Conservation (phyloP, 2,113 vertebrate species). For the Microcebus ravelobensis region DNA sequence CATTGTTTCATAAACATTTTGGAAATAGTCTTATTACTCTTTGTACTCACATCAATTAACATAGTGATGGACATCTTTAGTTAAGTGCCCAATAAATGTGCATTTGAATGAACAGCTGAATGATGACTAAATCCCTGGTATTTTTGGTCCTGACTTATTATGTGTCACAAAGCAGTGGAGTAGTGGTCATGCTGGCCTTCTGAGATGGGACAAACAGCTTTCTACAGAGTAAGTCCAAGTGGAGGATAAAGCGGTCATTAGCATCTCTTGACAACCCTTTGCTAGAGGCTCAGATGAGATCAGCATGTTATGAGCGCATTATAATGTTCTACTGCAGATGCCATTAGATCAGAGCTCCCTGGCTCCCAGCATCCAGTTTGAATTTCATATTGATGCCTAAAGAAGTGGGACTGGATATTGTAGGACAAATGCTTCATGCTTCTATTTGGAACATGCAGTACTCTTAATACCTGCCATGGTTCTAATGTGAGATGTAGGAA, state of each 20-base stretch:
- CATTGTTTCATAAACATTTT: neutral
- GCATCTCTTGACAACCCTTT: conserved; percentile 68
- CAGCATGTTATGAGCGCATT: conserved; percentile 64
- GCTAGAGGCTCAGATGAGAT: conserved; percentile 73
- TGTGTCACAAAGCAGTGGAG: neutral
- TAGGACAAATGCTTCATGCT: conserved; percentile 47
- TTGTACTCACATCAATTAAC: neutral
- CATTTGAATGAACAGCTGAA: neutral
- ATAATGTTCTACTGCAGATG: conserved; percentile 66
- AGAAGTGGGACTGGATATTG: conserved; percentile 51
- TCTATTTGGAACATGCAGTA: conserved; percentile 76
- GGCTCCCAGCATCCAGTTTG: conserved; percentile 72
- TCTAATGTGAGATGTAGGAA: conserved; percentile 70
- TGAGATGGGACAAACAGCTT: conserved; percentile 56
- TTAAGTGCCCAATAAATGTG: neutral
- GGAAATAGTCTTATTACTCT: neutral
- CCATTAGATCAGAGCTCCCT: conserved; percentile 77
- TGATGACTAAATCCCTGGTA: neutral
- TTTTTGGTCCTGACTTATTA: neutral
- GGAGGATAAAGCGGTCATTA: conserved; percentile 61
- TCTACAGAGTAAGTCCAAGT: neutral
- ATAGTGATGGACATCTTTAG: neutral
- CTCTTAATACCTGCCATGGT: conserved; percentile 64
- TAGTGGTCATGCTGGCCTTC: neutral
- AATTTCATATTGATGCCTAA: conserved; percentile 75